A percentile compares a stretch with the other conserved stretches of the same genome.
phyloP scores from a whole-genome alignment of 2,888 invertebrate species.

The Cephus rjabovi region DNA sequence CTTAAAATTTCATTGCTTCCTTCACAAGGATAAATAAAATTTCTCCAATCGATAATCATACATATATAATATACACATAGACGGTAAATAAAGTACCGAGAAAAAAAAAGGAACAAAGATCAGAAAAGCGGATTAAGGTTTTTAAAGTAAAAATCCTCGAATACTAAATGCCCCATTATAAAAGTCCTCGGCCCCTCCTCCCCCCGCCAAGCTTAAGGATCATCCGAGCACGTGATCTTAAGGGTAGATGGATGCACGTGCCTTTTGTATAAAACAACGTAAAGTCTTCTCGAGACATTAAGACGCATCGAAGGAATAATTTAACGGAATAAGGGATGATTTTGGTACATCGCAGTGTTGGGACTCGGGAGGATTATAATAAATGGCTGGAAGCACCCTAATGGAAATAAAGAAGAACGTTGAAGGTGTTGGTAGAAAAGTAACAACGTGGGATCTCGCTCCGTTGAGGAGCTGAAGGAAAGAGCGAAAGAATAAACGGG shows the following conservation, averaged over 20 bases:
- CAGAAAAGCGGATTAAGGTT: not conserved
- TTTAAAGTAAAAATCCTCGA: not conserved
- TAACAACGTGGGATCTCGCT: conserved; percentile 16
- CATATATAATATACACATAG: too few relatives aligned
- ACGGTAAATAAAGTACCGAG: not conserved
- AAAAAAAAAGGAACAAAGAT: not conserved
- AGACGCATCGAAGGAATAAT: conserved; percentile 37
- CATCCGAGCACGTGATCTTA: not conserved
- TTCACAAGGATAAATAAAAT: too few relatives aligned
- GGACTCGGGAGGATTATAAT: conserved; percentile 39
- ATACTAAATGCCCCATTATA: not conserved
- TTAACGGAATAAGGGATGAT: conserved; percentile 29
- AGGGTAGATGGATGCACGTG: not conserved
- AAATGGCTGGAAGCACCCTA: conserved; percentile 41
- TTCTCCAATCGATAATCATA: not conserved
- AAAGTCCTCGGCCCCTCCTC: not conserved
- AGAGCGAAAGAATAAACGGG: conserved; percentile 16
- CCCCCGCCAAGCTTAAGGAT: not conserved
- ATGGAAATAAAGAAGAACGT: conserved; percentile 46
- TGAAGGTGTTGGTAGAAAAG: conserved; percentile 25
- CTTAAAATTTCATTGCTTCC: too few relatives aligned
- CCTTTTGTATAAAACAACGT: not conserved
- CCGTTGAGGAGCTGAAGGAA: conserved; percentile 11
- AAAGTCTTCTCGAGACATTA: conserved; percentile 15
- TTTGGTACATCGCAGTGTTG: conserved; percentile 20